Evolutionary conservation across 92 coral and sea anemone species (phyloP).

Genomic region (Umimayanthus kanabou): DNA sequence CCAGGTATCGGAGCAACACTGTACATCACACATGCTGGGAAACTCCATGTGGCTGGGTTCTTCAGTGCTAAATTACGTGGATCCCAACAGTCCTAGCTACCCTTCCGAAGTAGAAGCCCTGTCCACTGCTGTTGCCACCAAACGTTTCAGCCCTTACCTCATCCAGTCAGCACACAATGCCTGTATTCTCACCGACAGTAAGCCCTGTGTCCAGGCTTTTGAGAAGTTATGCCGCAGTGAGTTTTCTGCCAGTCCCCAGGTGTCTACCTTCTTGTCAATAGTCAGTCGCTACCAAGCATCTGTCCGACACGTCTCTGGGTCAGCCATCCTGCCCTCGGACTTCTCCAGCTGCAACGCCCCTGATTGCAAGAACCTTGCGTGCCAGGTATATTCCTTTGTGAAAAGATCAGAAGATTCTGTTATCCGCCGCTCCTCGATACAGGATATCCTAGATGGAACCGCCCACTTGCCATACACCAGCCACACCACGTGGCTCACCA

Average conservation of each 20-base stretch:
- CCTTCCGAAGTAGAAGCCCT: constrained; percentile 63
- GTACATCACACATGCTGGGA: constrained; percentile 36
- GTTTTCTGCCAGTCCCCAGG: constrained; percentile 63
- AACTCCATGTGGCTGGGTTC: constrained; percentile 41
- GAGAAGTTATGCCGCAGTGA: constrained; percentile 52
- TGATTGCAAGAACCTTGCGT: constrained; percentile 26
- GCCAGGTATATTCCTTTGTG: constrained; percentile 55
- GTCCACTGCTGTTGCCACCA: constrained; percentile 50
- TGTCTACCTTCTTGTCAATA: constrained; percentile 54
- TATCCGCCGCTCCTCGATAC: constrained; percentile 42
- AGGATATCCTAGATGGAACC: constrained; percentile 43
- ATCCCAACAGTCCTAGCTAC: constrained; percentile 58
- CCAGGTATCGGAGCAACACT: constrained; percentile 43
- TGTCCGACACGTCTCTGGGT: constrained; percentile 44
- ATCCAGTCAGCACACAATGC: constrained; percentile 43
- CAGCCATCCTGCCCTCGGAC: constrained; percentile 59
- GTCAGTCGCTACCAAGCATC: constrained; percentile 59
- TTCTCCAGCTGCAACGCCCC: constrained; percentile 52
- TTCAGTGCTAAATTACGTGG: constrained; percentile 57
- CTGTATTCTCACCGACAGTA: constrained; percentile 49
- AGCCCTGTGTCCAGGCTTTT: constrained; percentile 46
- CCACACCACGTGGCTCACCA: constrained; percentile 22
- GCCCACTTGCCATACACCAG: constrained; percentile 50
- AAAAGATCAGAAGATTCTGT: constrained; percentile 45
- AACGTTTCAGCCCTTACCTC: constrained; percentile 49